phyloP scores from a whole-genome alignment of 2,888 invertebrate genomes.

The Dynastes tityus region DNA sequence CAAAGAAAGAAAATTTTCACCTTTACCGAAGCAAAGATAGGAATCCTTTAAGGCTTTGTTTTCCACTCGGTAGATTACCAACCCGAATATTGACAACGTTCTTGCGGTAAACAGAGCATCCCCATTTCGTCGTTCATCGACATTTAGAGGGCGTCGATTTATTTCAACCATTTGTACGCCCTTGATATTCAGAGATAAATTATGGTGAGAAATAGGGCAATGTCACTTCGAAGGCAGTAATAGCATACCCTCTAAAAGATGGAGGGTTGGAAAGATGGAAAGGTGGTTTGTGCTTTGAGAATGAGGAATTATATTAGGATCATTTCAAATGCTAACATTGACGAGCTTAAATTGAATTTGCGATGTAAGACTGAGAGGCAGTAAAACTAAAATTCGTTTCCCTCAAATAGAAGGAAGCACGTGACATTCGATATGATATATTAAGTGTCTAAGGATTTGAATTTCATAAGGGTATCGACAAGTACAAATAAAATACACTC shows the following conservation, averaged over 20 bases:
- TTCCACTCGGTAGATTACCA: slow-evolving; percentile 4
- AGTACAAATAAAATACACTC: no score
- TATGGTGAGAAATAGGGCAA: slow-evolving; percentile 21
- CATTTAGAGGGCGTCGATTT: slow-evolving; percentile 23
- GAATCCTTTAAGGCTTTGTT: slow-evolving; percentile 12
- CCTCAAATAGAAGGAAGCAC: no score
- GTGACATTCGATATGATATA: no score
- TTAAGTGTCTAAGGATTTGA: no score
- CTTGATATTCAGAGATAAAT: slow-evolving; percentile 30
- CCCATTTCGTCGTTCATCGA: not conserved
- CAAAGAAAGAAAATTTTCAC: not conserved
- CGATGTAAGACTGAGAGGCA: not conserved
- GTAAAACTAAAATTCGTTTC: not conserved
- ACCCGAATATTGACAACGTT: slow-evolving; percentile 27
- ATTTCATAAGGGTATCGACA: no score
- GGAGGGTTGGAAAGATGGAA: slow-evolving; percentile 2
- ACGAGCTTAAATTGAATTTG: not conserved
- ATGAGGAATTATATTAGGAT: not conserved
- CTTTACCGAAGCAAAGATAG: not conserved
- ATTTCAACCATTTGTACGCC: slow-evolving; percentile 28
- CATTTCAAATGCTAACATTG: not conserved
- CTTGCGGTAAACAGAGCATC: slow-evolving; percentile 23
- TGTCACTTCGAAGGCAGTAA: slow-evolving; percentile 13
- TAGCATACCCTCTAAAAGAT: no score
- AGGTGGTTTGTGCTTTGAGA: not conserved